phyloP scores from a whole-genome alignment of 2,113 vertebrate genomes.

The Strix aluco region DNA sequence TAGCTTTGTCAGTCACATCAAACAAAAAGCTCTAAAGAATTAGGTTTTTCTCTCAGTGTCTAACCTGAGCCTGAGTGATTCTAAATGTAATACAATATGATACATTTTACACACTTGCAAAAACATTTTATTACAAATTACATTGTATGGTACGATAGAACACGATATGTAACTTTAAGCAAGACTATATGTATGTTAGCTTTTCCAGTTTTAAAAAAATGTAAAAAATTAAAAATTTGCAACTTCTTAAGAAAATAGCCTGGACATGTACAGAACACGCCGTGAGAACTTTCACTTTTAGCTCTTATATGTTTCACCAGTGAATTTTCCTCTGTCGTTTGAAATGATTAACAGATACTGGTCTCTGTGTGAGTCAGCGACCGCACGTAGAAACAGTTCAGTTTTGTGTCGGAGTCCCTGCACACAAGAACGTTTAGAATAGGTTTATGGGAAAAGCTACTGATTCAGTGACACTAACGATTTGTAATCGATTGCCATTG shows the following conservation, averaged over 20 bases:
- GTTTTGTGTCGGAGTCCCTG: background rate
- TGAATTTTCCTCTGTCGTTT: background rate
- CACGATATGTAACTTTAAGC: conserved; percentile 12
- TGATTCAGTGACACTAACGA: background rate
- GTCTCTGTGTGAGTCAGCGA: background rate
- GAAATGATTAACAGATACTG: background rate
- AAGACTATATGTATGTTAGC: conserved; percentile 26
- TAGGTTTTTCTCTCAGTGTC: background rate
- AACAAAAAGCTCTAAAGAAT: conserved; percentile 40
- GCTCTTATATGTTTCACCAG: background rate
- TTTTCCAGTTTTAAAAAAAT: conserved; percentile 62
- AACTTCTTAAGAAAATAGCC: conserved; percentile 66
- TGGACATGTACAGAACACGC: conserved; percentile 35
- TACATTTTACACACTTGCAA: conserved; percentile 65
- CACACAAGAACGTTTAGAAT: background rate
- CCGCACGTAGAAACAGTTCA: background rate
- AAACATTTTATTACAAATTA: conserved; percentile 71
- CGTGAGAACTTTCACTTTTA: background rate
- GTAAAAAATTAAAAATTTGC: conserved; percentile 73
- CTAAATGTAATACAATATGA: conserved; percentile 62
- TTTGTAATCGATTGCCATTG: background rate
- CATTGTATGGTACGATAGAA: conserved; percentile 10
- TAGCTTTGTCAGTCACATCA: background rate
- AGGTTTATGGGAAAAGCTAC: background rate
- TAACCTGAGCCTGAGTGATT: conserved; percentile 52